Conservation (phyloP, 2,888 invertebrate genomes). For the Polydrusus tereticollis region DNA sequence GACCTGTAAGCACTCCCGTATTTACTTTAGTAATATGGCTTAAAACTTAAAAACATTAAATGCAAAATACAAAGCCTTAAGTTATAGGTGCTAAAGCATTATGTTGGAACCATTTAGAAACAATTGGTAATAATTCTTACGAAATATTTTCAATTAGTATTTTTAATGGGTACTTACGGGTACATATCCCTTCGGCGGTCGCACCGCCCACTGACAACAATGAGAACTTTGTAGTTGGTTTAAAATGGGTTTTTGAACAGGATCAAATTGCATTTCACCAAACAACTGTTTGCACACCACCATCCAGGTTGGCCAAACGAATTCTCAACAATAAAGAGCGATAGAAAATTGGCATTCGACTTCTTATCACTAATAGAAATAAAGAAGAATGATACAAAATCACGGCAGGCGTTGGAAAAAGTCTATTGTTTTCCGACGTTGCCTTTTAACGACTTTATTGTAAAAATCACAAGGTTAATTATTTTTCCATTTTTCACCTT, state of each 20-base stretch:
- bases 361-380: slow-evolving; percentile 18
- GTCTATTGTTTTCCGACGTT: slow-evolving; percentile 10
- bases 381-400: slow-evolving; percentile 10
- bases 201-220: slow-evolving; percentile 1
- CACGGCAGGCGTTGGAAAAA: neutral
- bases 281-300: neutral
- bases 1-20: no score
- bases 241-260: neutral
- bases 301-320: neutral
- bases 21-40: no score
- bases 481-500: neutral
- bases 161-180: neutral
- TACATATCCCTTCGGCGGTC: neutral
- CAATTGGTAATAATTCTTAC: neutral
- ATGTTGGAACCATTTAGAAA: neutral
- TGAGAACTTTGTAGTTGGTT: neutral
- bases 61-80: neutral
- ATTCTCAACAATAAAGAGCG: neutral
- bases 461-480: neutral
- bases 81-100: neutral
- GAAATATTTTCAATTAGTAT: neutral
- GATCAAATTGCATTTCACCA: no score
- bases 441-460: neutral
- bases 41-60: no score
- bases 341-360: neutral